Evolutionary conservation across 2,113 vertebrate genomes (phyloP).

Genomic region (Ammodramus savannarum): DNA sequence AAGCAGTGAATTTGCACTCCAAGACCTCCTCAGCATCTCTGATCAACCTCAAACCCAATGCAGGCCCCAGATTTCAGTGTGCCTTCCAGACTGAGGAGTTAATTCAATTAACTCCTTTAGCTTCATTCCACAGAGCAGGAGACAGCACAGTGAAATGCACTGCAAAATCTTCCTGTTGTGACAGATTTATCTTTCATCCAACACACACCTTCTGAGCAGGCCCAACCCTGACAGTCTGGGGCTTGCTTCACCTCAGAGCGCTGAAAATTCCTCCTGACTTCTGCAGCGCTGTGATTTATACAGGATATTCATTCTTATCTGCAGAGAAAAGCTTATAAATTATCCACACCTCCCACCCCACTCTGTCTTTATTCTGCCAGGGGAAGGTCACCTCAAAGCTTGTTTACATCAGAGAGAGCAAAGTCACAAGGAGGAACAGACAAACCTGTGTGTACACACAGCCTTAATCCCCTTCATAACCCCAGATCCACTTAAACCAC

Average conservation of each 20-base stretch:
- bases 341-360: not conserved
- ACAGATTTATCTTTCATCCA: not conserved
- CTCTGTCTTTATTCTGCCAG: not conserved
- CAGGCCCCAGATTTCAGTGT: not conserved
- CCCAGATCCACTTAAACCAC: not conserved
- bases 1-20: not conserved
- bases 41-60: not conserved
- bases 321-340: not conserved
- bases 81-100: not conserved
- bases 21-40: not conserved
- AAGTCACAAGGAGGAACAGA: not conserved
- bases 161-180: not conserved
- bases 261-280: not conserved
- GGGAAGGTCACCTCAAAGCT: conserved; percentile 23
- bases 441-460: not conserved
- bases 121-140: not conserved
- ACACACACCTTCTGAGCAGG: not conserved
- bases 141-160: not conserved
- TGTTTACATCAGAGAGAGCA: not conserved
- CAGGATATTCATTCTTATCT: not conserved
- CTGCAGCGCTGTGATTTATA: not conserved
- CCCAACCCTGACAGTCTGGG: not conserved
- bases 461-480: not conserved
- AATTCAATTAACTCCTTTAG: not conserved
- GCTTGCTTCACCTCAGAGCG: not conserved